These are phyloP conservation scores for Zenarchopterus dispar DNA, from an alignment of 2,797 vertebrate species.

Conservation along the genomic window DNA sequence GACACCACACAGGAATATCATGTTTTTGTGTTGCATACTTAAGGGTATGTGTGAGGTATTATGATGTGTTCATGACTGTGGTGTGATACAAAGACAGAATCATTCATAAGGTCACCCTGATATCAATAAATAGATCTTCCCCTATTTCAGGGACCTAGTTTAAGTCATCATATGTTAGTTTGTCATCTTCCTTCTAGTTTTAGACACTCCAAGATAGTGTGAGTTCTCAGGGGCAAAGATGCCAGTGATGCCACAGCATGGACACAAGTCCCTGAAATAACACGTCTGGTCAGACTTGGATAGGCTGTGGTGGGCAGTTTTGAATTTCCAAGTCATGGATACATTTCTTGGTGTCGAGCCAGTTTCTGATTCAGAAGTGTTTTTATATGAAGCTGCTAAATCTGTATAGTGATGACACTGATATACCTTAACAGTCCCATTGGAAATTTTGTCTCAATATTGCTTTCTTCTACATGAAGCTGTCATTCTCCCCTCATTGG, in stretches of 20 bases:
- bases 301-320: constrained; percentile 28
- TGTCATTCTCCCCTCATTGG: constrained; percentile 3
- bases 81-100: too few species aligned
- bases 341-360: constrained; percentile 30
- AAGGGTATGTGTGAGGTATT: too few species aligned
- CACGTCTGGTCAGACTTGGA: constrained; percentile 17
- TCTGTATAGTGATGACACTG: constrained; percentile 33
- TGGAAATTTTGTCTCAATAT: constrained; percentile 15
- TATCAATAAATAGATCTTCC: too few species aligned
- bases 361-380: constrained; percentile 13
- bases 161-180: too few species aligned
- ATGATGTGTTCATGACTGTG: too few species aligned
- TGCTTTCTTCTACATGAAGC: constrained; percentile 16
- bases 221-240: constrained; percentile 15
- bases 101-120: too few species aligned
- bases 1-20: too few species aligned
- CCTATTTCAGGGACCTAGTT: too few species aligned
- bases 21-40: too few species aligned
- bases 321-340: constrained; percentile 34
- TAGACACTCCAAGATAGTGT: too few species aligned
- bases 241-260: constrained; percentile 14
- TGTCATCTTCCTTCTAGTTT: too few species aligned
- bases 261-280: constrained; percentile 29
- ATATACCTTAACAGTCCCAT: constrained; percentile 23
- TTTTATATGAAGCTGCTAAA: constrained; percentile 10